These are phyloP conservation scores for Natrix natrix DNA, from an alignment of 2,797 vertebrate genomes.

Conservation along the genomic window DNA sequence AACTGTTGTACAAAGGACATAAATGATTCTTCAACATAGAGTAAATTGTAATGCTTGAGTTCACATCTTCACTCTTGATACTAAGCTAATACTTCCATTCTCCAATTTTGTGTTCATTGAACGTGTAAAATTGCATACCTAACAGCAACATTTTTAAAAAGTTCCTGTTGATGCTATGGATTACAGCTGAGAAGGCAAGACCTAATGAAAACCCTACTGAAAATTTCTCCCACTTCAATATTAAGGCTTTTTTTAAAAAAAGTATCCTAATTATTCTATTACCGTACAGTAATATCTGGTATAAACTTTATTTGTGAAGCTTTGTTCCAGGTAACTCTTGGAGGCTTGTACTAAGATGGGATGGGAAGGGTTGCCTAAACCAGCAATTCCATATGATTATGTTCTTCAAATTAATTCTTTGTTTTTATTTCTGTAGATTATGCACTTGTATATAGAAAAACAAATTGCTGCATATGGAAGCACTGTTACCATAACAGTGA, in stretches of 20 bases:
- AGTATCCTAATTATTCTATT: neutral
- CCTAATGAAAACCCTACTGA: neutral
- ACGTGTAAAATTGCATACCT: neutral
- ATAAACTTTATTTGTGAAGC: neutral
- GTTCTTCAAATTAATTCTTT: neutral
- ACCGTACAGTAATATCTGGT: neutral
- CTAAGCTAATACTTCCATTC: neutral
- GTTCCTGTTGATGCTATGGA: neutral
- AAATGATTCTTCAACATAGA: neutral
- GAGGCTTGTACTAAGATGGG: neutral
- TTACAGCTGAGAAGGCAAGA: neutral
- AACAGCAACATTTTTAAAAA: neutral
- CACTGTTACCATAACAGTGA: neutral
- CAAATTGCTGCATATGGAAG: neutral
- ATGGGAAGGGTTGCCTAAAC: neutral
- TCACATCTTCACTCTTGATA: neutral
- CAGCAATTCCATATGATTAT: neutral
- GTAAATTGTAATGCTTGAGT: neutral
- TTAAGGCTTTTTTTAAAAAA: neutral
- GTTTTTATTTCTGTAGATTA: neutral
- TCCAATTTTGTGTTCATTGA: neutral
- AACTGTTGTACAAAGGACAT: neutral
- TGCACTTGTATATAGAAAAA: neutral
- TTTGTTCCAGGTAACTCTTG: neutral
- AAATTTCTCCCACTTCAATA: neutral